phyloP scores from a whole-genome alignment of 2,888 invertebrate species.

The Sphaerophoria rueppellii region DNA sequence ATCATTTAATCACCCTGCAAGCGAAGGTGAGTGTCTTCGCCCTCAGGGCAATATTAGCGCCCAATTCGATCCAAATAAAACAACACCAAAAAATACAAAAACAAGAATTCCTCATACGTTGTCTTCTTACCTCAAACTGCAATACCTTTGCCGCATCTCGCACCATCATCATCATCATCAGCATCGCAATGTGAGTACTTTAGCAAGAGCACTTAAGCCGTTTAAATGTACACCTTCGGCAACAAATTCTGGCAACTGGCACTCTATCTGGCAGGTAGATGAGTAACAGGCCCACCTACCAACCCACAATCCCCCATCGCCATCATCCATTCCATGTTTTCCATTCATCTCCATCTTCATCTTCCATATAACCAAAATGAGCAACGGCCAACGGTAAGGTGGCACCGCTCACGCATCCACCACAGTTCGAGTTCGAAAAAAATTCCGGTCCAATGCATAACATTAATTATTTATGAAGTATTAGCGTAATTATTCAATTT shows the following conservation, averaged over 20 bases:
- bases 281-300: constrained; percentile 61
- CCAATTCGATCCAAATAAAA: constrained; percentile 62
- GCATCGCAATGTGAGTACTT: constrained; percentile 53
- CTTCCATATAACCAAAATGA: constrained; percentile 5
- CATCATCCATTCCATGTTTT: constrained; percentile 16
- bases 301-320: constrained; percentile 60
- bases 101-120: constrained; percentile 24
- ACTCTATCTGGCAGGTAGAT: constrained; percentile 47
- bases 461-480: constrained; percentile 78
- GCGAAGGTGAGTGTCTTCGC: constrained; percentile 60
- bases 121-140: neutral
- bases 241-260: constrained; percentile 33
- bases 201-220: constrained; percentile 68
- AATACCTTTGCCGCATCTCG: constrained; percentile 35
- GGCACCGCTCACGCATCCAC: constrained; percentile 61
- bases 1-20: constrained; percentile 49
- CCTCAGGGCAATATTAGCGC: constrained; percentile 68
- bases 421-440: constrained; percentile 11
- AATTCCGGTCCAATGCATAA: constrained; percentile 75
- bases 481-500: constrained; percentile 78
- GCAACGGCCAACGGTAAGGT: constrained; percentile 21
- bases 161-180: constrained; percentile 48
- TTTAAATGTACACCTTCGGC: constrained; percentile 71
- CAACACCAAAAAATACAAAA: constrained; percentile 28
- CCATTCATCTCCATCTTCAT: constrained; percentile 1